phyloP scores from a whole-genome alignment of 2,797 vertebrate species.

The Falco biarmicus region DNA sequence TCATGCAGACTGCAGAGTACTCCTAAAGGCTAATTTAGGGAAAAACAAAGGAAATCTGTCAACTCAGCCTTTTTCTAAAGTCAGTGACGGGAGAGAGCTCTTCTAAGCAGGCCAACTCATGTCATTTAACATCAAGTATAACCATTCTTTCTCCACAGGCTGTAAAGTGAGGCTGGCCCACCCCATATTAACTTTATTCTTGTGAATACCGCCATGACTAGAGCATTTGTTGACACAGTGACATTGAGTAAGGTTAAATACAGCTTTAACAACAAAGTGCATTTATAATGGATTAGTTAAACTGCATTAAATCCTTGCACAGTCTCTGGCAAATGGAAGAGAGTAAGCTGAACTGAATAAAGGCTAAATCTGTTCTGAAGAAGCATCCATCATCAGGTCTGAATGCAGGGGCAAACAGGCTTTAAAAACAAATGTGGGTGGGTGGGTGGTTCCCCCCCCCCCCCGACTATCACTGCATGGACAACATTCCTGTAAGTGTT shows the following conservation, averaged over 20 bases:
- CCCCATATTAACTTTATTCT: background rate
- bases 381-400: background rate
- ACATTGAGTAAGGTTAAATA: conserved; percentile 45
- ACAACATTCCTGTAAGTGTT: background rate
- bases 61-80: background rate
- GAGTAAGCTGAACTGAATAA: conserved; percentile 23
- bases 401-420: background rate
- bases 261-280: conserved; percentile 1
- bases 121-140: background rate
- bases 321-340: conserved; percentile 33
- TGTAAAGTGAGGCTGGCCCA: background rate
- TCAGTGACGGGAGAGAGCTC: background rate
- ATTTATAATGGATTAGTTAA: conserved; percentile 42
- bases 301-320: conserved; percentile 20
- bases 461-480: background rate
- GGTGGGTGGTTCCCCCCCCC: no score
- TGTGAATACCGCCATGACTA: background rate
- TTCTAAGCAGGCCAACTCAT: background rate
- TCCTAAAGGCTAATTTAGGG: conserved; percentile 29
- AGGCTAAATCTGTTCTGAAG: conserved; percentile 13
- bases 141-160: background rate
- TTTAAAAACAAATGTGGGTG: background rate
- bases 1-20: background rate
- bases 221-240: background rate
- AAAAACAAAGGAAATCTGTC: conserved; percentile 27